Percentiles rank a stretch among this genome's conserved stretches.
phyloP scores from a whole-genome alignment of 2,888 invertebrate species.

The Temnothorax rugatulus region DNA sequence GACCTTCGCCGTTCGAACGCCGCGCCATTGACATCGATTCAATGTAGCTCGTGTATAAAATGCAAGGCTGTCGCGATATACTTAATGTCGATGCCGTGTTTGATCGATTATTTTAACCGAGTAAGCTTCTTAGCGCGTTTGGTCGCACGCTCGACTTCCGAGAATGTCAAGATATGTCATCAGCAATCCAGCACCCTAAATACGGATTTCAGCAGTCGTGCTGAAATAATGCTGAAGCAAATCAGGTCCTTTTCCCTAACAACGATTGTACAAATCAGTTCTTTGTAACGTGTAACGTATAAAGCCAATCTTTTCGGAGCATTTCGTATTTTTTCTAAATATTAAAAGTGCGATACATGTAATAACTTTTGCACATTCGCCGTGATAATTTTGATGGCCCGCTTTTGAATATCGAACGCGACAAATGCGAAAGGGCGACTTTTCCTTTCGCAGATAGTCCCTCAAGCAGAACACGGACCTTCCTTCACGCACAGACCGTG shows the following conservation, averaged over 20 bases:
- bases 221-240: conserved; percentile 1
- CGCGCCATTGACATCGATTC: not conserved
- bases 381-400: not conserved
- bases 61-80: conserved; percentile 56
- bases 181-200: conserved; percentile 56
- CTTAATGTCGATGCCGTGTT: conserved; percentile 72
- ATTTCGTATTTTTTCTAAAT: too few species aligned
- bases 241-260: not conserved
- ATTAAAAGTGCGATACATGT: not conserved
- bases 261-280: not conserved
- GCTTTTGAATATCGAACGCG: not conserved
- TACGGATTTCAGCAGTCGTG: not conserved
- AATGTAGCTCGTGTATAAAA: conserved; percentile 10
- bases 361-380: not conserved
- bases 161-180: conserved; percentile 28
- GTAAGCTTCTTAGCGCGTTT: conserved; percentile 66
- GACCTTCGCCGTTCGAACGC: conserved; percentile 19
- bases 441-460: conserved; percentile 47
- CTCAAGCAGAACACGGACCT: conserved; percentile 14
- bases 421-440: not conserved
- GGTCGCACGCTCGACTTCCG: conserved; percentile 17
- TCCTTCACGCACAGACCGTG: not conserved
- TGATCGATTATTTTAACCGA: conserved; percentile 70
- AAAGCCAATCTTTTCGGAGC: not conserved
- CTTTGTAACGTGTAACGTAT: not conserved